Conservation (phyloP, 1,140 invertebrate species). For the Phortica variegata region DNA sequence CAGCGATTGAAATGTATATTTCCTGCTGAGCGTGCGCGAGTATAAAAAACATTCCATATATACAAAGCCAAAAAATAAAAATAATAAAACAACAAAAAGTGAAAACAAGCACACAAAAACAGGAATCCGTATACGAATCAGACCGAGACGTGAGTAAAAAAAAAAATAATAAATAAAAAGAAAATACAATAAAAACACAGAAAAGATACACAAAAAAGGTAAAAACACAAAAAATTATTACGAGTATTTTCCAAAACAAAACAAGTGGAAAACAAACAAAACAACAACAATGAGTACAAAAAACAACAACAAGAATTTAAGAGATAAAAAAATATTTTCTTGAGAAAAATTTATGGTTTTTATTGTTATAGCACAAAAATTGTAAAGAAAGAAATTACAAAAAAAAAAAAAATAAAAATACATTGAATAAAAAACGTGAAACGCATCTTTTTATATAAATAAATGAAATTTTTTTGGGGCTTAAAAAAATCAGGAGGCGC, state of each 20-base stretch:
- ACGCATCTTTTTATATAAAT: no score
- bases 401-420: conserved; percentile 16
- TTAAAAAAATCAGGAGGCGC: conserved; percentile 30
- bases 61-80: conserved; percentile 23
- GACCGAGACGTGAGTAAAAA: conserved; percentile 10
- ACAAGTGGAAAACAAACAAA: conserved; percentile 2
- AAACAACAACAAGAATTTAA: conserved; percentile 7
- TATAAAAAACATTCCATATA: conserved; percentile 1
- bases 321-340: no score
- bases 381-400: conserved; percentile 16
- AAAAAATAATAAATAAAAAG: conserved; percentile 13
- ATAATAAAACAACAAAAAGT: conserved; percentile 17
- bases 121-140: no score
- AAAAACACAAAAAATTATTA: conserved; percentile 4
- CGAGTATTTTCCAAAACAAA: conserved; percentile 5
- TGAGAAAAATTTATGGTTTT: conserved; percentile 38
- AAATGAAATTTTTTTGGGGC: conserved; percentile 25
- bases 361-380: conserved; percentile 31
- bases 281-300: conserved; percentile 2
- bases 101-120: conserved; percentile 12
- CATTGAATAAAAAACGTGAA: no score
- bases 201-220: conserved; percentile 26
- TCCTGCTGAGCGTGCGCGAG: conserved; percentile 21
- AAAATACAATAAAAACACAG: conserved; percentile 30
- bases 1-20: conserved; percentile 31